A percentile compares a stretch with the other conserved stretches of the same genome.
Evolutionary conservation across 2,888 invertebrate genomes (phyloP).

Genomic region (Cantharis rufa): DNA sequence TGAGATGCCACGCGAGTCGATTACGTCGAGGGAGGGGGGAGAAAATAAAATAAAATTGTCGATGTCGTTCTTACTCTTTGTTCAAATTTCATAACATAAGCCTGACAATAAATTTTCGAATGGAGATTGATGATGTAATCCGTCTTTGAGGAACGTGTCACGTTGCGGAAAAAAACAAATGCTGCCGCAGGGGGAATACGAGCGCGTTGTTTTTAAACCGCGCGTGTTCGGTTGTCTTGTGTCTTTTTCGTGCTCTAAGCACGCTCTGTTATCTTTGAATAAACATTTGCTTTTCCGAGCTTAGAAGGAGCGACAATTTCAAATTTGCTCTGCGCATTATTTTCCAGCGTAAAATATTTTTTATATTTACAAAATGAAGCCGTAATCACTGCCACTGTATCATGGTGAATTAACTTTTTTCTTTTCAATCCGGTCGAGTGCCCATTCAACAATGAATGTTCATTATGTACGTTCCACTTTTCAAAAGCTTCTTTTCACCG

Average conservation of each 20-base stretch:
- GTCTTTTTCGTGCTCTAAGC: neutral
- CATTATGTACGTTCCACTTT: neutral
- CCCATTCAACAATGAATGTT: neutral
- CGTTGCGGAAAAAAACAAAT: slow-evolving; percentile 13
- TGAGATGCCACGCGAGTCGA: neutral
- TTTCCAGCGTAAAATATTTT: neutral
- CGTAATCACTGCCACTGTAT: neutral
- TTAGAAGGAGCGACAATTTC: neutral
- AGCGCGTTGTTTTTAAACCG: neutral
- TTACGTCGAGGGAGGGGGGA: neutral
- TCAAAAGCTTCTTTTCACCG: neutral
- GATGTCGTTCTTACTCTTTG: neutral
- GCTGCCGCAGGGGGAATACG: slow-evolving; percentile 12
- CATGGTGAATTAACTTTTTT: neutral
- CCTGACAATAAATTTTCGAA: slow-evolving; percentile 11
- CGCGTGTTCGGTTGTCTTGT: neutral
- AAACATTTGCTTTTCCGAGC: neutral
- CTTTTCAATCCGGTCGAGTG: neutral
- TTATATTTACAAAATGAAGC: neutral
- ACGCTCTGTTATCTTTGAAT: neutral
- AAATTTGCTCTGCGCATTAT: neutral
- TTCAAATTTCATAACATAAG: slow-evolving; percentile 11
- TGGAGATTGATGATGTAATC: slow-evolving; percentile 26
- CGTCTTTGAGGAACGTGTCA: slow-evolving; percentile 18
- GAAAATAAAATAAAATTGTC: neutral